Percentiles rank a stretch among this genome's conserved stretches.
These are phyloP conservation scores for Turnix velox DNA, from an alignment of 2,113 vertebrate species.

Conservation along the genomic window DNA sequence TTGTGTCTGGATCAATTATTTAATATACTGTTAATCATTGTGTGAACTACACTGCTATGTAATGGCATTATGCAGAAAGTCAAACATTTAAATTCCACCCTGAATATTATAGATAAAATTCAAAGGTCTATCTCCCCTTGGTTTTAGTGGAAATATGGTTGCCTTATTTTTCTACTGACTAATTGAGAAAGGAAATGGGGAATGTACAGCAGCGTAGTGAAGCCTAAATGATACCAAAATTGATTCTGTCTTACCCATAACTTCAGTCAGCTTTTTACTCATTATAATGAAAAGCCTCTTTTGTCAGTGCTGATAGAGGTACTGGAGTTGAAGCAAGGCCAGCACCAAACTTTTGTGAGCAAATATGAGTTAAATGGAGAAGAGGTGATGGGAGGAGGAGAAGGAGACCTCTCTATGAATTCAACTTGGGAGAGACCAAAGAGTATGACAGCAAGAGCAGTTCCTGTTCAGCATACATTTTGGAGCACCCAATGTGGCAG, in stretches of 20 bases:
- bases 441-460: not conserved
- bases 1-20: not conserved
- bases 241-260: not conserved
- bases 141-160: not conserved
- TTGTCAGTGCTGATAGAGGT: not conserved
- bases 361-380: not conserved
- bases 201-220: not conserved
- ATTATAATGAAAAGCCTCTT: not conserved
- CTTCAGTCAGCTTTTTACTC: not conserved
- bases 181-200: not conserved
- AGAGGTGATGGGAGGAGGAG: not conserved
- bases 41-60: not conserved
- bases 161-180: not conserved
- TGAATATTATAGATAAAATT: not conserved
- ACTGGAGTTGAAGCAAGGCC: not conserved
- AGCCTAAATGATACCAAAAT: not conserved
- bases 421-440: not conserved
- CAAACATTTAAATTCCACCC: not conserved
- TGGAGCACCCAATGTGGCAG: not conserved
- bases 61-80: not conserved
- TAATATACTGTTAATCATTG: slow-evolving; percentile 11
- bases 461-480: not conserved
- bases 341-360: not conserved
- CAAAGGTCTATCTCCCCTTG: not conserved
- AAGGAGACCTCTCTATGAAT: fast-evolving